Evolutionary conservation across 2,888 invertebrate genomes (phyloP).

Genomic region (Erebia ligea): DNA sequence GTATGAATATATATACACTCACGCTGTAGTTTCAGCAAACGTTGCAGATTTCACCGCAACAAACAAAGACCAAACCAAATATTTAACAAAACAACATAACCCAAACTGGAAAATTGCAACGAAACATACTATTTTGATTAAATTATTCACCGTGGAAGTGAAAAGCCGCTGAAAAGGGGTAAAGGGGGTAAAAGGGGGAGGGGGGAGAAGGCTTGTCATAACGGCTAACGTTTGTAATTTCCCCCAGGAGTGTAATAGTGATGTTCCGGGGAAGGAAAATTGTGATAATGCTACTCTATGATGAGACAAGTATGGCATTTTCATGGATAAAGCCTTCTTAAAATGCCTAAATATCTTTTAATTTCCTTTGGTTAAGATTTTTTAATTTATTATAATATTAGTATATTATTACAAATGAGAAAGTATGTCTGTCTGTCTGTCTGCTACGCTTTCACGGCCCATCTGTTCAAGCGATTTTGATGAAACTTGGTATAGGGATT

Average conservation of each 20-base stretch:
- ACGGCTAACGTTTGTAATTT: conserved; percentile 33
- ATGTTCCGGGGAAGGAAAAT: conserved; percentile 3
- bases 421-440: too few relatives aligned
- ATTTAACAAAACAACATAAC: neutral
- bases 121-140: conserved; percentile 23
- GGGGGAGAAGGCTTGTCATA: conserved; percentile 22
- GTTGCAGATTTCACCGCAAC: neutral
- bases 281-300: neutral
- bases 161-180: conserved; percentile 24
- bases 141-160: conserved; percentile 26
- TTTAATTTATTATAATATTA: too few relatives aligned
- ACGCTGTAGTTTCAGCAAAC: neutral
- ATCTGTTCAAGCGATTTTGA: too few relatives aligned
- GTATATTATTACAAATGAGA: too few relatives aligned
- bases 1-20: too few relatives aligned
- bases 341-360: too few relatives aligned
- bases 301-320: too few relatives aligned
- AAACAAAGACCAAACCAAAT: neutral
- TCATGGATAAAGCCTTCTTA: too few relatives aligned
- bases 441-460: too few relatives aligned
- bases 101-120: conserved; percentile 16
- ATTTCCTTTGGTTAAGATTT: too few relatives aligned
- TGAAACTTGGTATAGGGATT: too few relatives aligned
- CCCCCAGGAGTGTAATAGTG: conserved; percentile 30
- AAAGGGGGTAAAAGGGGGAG: too few relatives aligned